Evolutionary conservation across 2,888 invertebrate genomes (phyloP).

Genomic region (Chorisops tibialis): DNA sequence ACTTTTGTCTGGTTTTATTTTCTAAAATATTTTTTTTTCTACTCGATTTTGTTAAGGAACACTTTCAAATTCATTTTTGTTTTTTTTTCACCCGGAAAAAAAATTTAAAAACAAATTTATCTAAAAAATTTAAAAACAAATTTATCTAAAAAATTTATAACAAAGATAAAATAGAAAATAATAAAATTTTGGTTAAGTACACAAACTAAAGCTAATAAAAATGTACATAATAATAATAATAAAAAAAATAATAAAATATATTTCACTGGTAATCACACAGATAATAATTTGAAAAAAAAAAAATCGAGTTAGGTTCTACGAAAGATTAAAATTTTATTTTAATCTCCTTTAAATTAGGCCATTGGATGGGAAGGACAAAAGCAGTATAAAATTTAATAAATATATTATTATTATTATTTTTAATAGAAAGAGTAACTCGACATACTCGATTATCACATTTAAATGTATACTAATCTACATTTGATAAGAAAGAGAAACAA

Average conservation of each 20-base stretch:
- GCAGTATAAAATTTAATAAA: slow-evolving; percentile 22
- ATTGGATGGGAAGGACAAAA: slow-evolving; percentile 14
- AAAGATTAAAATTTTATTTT: not conserved
- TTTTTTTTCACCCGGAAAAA: slow-evolving; percentile 14
- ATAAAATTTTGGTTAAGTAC: slow-evolving; percentile 16
- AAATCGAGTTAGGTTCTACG: slow-evolving; percentile 19
- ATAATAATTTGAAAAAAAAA: not conserved
- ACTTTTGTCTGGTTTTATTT: slow-evolving; percentile 10
- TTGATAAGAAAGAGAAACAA: not conserved
- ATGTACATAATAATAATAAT: slow-evolving; percentile 1
- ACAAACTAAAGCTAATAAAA: not conserved
- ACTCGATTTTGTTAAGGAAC: slow-evolving; percentile 3
- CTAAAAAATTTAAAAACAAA: not conserved
- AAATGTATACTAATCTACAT: too few relatives aligned
- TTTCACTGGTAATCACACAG: slow-evolving; percentile 15
- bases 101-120: slow-evolving; percentile 5
- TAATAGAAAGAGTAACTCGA: too few relatives aligned
- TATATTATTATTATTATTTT: too few relatives aligned
- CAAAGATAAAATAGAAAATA: not conserved
- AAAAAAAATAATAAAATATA: not conserved
- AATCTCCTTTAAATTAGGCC: slow-evolving; percentile 9
- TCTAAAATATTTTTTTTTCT: not conserved
- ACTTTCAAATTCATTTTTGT: slow-evolving; percentile 23
- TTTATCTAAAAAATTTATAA: not conserved
- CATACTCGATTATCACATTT: too few relatives aligned